Conservation (phyloP, 35 echinoderm and acorn worm genomes). For the Amphiura filiformis region DNA sequence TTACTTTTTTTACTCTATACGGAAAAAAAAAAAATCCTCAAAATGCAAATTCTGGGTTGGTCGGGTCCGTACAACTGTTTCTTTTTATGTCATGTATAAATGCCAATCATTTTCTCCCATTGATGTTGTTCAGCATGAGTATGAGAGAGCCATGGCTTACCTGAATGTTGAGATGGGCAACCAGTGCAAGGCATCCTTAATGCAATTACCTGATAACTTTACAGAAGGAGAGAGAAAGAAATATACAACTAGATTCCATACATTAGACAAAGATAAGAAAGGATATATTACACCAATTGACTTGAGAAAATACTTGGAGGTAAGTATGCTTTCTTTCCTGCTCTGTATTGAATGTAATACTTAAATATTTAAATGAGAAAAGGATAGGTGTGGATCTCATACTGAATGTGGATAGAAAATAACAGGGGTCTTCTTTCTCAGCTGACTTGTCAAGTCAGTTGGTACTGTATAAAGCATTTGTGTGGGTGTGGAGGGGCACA, state of each 20-base stretch:
- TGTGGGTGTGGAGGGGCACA: too few species aligned
- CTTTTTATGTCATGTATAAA: not conserved
- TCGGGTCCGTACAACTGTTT: too few species aligned
- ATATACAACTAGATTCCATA: conserved; percentile 73
- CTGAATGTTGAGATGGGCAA: conserved; percentile 91
- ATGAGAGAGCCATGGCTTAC: conserved; percentile 53
- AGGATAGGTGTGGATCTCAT: too few species aligned
- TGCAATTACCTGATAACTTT: conserved; percentile 89
- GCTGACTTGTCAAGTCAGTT: too few species aligned
- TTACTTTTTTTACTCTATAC: too few species aligned
- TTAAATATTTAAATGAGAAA: not conserved
- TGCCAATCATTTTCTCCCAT: not conserved
- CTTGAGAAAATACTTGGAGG: conserved; percentile 75
- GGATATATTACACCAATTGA: conserved; percentile 94
- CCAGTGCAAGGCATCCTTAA: conserved; percentile 62
- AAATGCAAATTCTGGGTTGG: too few species aligned
- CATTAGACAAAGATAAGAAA: conserved; percentile 79
- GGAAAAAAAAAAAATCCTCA: too few species aligned
- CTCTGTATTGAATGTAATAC: not conserved
- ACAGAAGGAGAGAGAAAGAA: conserved; percentile 62
- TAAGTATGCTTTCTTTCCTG: conserved; percentile 20
- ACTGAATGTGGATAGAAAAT: too few species aligned
- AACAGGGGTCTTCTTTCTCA: too few species aligned
- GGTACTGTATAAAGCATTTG: too few species aligned
- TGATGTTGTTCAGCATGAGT: conserved; percentile 57